phyloP scores from a whole-genome alignment of 2,113 vertebrate species.

The Nyctibius bracteatus region DNA sequence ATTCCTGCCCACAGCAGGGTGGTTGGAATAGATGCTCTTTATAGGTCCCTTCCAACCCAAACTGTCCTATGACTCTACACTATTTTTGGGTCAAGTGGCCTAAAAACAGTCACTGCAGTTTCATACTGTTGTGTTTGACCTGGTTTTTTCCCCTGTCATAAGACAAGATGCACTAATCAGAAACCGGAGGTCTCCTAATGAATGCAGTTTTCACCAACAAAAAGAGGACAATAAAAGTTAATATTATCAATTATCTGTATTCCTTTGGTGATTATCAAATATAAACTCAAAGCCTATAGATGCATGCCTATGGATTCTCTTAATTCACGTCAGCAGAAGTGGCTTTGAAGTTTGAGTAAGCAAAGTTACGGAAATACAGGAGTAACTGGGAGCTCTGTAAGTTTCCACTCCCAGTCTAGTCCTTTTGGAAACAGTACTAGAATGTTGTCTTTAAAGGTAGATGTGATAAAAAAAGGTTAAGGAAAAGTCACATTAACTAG shows the following conservation, averaged over 20 bases:
- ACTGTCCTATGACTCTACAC: no score
- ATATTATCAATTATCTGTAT: background rate
- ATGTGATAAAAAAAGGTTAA: background rate
- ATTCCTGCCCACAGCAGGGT: background rate
- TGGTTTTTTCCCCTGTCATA: background rate
- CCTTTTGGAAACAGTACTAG: background rate
- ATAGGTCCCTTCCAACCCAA: background rate
- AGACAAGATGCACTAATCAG: background rate
- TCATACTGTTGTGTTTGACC: background rate
- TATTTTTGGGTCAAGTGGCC: background rate
- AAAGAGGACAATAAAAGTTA: background rate
- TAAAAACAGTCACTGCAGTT: background rate
- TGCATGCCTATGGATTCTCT: background rate
- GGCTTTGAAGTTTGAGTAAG: background rate
- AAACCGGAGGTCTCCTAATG: background rate
- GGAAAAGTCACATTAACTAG: background rate
- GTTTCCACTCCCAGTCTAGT: background rate
- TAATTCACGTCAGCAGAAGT: background rate
- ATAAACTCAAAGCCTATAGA: background rate
- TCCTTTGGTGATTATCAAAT: background rate
- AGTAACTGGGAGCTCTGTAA: background rate
- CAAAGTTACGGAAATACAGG: rapidly evolving
- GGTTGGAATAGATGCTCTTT: background rate
- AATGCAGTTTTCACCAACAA: background rate
- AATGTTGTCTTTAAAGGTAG: background rate